A percentile compares a stretch with the other conserved stretches of the same genome.
These are phyloP conservation scores for Porites cylindrica DNA, from an alignment of 92 coral and sea anemone species.

Conservation along the genomic window DNA sequence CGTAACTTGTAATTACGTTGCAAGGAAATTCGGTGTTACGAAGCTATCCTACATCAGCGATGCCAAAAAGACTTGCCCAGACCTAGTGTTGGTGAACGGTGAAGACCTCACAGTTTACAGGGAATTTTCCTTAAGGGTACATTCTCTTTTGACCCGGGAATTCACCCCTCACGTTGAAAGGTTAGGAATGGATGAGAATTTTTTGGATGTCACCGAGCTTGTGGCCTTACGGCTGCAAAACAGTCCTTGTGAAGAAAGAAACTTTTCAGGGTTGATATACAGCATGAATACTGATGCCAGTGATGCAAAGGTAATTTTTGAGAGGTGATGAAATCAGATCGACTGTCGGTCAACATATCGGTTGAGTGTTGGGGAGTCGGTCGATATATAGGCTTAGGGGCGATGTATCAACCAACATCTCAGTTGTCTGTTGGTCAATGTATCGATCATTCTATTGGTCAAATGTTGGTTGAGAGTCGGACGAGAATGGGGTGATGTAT, in stretches of 20 bases:
- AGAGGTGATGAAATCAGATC: too few species aligned
- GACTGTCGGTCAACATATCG: too few species aligned
- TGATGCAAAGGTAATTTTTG: constrained; percentile 12
- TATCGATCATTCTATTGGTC: too few species aligned
- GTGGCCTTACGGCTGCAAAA: constrained; percentile 56
- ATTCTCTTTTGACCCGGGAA: constrained; percentile 49
- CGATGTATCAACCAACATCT: too few species aligned
- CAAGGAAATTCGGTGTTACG: constrained; percentile 79
- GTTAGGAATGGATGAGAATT: constrained; percentile 88
- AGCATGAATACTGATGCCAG: background rate
- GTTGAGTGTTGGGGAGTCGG: too few species aligned
- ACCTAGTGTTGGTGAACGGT: constrained; percentile 82
- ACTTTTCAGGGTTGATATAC: constrained; percentile 31
- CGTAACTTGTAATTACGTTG: constrained; percentile 88
- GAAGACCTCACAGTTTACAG: constrained; percentile 81
- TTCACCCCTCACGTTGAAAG: constrained; percentile 82
- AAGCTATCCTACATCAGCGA: constrained; percentile 80
- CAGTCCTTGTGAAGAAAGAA: background rate
- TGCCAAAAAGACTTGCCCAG: constrained; percentile 84
- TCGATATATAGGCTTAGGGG: too few species aligned
- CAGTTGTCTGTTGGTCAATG: too few species aligned
- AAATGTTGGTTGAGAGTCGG: too few species aligned
- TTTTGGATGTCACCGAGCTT: constrained; percentile 78
- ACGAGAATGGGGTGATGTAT: too few species aligned
- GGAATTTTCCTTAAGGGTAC: constrained; percentile 76